Evolutionary conservation across 1,140 invertebrate genomes (phyloP), one percentile per base, ranked within the genome.

Genomic region (Aleiodes sp.): DNA sequence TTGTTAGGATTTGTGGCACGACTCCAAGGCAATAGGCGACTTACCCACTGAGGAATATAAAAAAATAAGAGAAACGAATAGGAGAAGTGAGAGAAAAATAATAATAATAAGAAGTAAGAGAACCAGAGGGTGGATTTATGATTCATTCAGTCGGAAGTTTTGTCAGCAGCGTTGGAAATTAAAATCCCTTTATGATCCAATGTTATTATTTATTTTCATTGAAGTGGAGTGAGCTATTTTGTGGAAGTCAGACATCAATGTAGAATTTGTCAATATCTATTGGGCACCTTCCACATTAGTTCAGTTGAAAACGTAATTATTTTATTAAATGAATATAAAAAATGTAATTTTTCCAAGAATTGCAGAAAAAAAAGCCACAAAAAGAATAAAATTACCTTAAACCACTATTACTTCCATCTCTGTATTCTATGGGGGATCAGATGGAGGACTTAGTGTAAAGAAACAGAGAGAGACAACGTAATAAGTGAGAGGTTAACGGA

Each of bases 181-280:
- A 46, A 46, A 46, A 46, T 16, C 41, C 41, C 41, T 46, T 46
- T 46, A n/a, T n/a, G n/a, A n/a, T 46, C 41, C 41, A 39, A 39
- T 39, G 37, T 39, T 19, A 46, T 46, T 9, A 4, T 46, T 46
- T 46, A 46, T 46, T 46, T 46, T 46, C 41, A 46, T 46, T 46
- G 16, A 9, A 19, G 41, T 46, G 41, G 41, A 21, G n/a, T 46
- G 41, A 46, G 41, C 7, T 19, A 46, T 46, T 46, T 46, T 46
- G 16, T 19, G 16, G 41, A 46, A 46, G n/a, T 46, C 41, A 46
- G 14, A 46, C 14, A 19, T 46, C 41, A n/a, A n/a, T n/a, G n/a
- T n/a, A n/a, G n/a, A n/a, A n/a, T n/a, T n/a, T n/a, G n/a, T n/a
- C n/a, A n/a, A n/a, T n/a, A n/a, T n/a, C n/a, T n/a, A n/a, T n/a